A percentile compares a stretch with the other conserved stretches of the same genome.
phyloP scores from a whole-genome alignment of 2,797 vertebrate species.

The Erpetoichthys calabaricus region DNA sequence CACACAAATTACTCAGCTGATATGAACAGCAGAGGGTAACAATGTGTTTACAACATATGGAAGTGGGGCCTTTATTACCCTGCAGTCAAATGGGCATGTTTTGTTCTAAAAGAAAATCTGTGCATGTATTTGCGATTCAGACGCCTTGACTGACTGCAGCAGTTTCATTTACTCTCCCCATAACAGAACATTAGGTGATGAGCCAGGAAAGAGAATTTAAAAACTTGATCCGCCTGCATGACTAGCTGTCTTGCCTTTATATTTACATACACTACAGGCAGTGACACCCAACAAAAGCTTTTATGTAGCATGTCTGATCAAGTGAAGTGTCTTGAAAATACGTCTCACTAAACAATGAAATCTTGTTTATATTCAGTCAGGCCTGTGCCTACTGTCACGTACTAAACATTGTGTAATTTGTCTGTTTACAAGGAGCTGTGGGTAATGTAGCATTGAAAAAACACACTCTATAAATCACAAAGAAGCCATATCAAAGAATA shows the following conservation, averaged over 20 bases:
- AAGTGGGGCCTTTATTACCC: no score
- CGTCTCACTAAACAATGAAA: slow-evolving; percentile 3
- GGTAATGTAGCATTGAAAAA: slow-evolving; percentile 1
- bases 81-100: no score
- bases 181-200: slow-evolving; percentile 1
- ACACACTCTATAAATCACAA: slow-evolving; percentile 1
- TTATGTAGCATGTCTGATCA: slow-evolving; percentile 4
- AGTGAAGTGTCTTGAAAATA: background rate
- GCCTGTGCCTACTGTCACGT: slow-evolving; percentile 3
- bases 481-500: background rate
- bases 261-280: background rate
- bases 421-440: slow-evolving; percentile 3
- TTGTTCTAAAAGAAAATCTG: no score
- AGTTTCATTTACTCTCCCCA: background rate
- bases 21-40: no score
- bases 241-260: slow-evolving; percentile 5
- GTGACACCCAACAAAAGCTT: slow-evolving; percentile 3
- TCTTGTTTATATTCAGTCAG: slow-evolving; percentile 2
- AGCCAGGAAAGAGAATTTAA: background rate
- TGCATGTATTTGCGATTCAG: no score
- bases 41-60: no score
- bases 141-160: background rate
- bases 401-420: slow-evolving; percentile 2
- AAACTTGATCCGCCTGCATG: background rate
- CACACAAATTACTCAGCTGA: background rate